These are phyloP conservation scores for Alcedo atthis DNA, from an alignment of 2,797 vertebrate genomes.

Conservation along the genomic window DNA sequence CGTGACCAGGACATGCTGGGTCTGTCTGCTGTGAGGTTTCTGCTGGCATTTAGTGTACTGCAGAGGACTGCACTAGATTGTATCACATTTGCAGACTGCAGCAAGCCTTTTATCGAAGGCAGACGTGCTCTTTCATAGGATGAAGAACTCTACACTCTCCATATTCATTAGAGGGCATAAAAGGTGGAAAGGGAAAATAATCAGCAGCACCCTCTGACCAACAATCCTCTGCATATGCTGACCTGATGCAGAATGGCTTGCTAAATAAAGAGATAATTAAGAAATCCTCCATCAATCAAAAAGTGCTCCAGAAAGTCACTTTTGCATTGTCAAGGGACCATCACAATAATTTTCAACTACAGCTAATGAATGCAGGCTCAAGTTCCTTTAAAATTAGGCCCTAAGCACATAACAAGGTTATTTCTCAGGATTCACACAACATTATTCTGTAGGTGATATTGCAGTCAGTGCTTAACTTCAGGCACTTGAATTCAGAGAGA, in stretches of 20 bases:
- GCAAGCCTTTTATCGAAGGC: conserved; percentile 47
- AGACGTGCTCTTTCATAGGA: conserved; percentile 4
- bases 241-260: not conserved
- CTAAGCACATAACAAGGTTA: not conserved
- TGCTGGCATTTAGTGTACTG: conserved; percentile 11
- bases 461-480: not conserved
- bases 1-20: not conserved
- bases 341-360: not conserved
- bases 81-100: conserved; percentile 63
- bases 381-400: not conserved
- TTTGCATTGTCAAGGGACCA: not conserved
- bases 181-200: conserved; percentile 12
- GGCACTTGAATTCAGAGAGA: not conserved
- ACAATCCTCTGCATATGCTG: not conserved
- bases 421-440: not conserved
- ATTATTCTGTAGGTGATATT: not conserved
- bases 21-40: not conserved
- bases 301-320: not conserved
- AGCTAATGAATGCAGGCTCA: not conserved
- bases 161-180: conserved; percentile 15
- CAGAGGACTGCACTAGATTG: conserved; percentile 50
- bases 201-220: not conserved
- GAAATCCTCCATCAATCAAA: conserved; percentile 5
- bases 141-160: not conserved
- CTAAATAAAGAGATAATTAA: conserved; percentile 7